Evolutionary conservation across 2,113 vertebrate species (phyloP).

Genomic region (Apteryx mantelli): DNA sequence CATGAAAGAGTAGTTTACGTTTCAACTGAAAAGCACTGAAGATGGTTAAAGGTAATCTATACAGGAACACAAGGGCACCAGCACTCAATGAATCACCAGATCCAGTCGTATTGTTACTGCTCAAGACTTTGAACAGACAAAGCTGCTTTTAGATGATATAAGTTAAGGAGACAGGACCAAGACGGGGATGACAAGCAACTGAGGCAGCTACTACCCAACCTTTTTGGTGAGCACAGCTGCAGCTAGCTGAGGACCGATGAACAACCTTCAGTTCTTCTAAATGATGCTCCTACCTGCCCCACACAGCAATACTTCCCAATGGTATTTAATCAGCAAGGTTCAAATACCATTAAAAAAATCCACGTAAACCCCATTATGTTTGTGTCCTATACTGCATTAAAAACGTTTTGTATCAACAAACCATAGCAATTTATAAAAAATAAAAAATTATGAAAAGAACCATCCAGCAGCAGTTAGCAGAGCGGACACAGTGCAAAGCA

Average conservation of each 20-base stretch:
- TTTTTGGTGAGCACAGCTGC: background rate
- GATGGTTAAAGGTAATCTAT: background rate
- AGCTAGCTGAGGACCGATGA: background rate
- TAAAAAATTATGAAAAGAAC: background rate
- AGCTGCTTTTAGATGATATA: background rate
- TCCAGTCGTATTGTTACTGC: no score
- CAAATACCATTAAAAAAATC: background rate
- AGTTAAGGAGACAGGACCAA: background rate
- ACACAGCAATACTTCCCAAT: accelerated
- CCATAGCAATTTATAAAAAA: background rate
- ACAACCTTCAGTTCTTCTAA: background rate
- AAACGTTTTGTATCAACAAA: background rate
- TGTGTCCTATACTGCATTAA: background rate
- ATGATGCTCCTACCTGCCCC: background rate
- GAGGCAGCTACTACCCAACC: background rate
- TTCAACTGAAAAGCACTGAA: background rate
- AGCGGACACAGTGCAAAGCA: background rate
- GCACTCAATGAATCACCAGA: accelerated
- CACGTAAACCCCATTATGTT: background rate
- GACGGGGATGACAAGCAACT: background rate
- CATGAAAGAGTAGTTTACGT: background rate
- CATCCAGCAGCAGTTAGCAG: background rate
- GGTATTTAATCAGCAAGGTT: background rate
- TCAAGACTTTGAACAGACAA: background rate
- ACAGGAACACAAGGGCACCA: background rate